A percentile compares a stretch with the other conserved stretches of the same genome.
phyloP scores from a whole-genome alignment of 1,140 invertebrate species.

The Sitophilus oryzae region DNA sequence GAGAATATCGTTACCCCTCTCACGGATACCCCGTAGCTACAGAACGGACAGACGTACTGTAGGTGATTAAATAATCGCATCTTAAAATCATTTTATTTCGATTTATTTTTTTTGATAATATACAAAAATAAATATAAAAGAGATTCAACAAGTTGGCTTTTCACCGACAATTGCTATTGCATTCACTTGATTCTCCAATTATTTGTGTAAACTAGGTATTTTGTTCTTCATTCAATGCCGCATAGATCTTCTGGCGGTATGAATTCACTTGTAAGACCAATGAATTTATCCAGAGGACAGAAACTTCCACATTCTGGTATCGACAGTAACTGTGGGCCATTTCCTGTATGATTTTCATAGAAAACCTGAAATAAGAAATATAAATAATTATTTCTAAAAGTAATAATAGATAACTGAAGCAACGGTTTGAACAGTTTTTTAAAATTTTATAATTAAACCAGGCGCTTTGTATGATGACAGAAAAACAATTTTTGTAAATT shows the following conservation, averaged over 20 bases:
- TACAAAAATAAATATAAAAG: too few species aligned
- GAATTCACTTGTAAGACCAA: conserved; percentile 31
- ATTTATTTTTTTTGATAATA: too few species aligned
- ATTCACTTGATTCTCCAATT: too few species aligned
- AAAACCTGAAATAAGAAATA: conserved; percentile 28
- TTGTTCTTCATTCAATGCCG: too few species aligned
- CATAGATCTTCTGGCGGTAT: conserved; percentile 21
- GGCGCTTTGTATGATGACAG: neutral
- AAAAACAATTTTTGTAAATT: neutral
- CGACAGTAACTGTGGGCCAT: conserved; percentile 24
- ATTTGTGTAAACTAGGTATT: too few species aligned
- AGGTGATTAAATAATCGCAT: too few species aligned
- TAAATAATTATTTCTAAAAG: neutral
- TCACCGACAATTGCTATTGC: too few species aligned
- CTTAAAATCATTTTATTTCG: too few species aligned
- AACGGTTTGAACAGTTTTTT: neutral
- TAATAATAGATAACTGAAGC: neutral
- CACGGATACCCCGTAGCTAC: too few species aligned
- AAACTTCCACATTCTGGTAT: conserved; percentile 34
- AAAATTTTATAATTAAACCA: neutral
- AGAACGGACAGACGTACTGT: too few species aligned
- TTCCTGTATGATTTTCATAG: conserved; percentile 28
- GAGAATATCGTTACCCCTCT: too few species aligned
- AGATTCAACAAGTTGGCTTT: too few species aligned
- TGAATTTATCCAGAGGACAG: conserved; percentile 40